These are phyloP conservation scores for Caenorhabditis macrosperma DNA, from an alignment of 2,888 invertebrate genomes.

Conservation along the genomic window DNA sequence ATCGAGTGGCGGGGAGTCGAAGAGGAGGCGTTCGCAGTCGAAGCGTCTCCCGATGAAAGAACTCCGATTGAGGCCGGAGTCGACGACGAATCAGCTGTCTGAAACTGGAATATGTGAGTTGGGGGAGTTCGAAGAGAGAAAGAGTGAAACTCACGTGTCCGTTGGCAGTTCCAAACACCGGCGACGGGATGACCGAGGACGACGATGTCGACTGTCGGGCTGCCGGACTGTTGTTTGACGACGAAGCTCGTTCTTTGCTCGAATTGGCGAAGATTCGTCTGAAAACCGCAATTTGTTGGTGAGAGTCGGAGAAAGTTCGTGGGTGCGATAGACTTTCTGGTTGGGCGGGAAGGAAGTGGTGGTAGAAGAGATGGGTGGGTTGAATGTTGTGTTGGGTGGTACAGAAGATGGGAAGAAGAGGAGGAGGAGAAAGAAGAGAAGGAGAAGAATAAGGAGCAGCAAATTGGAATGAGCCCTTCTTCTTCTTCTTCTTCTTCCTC, in stretches of 20 bases:
- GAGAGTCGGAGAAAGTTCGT: not conserved
- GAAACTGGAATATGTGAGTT: conserved; percentile 2
- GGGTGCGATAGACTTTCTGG: not conserved
- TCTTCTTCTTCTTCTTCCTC: conserved; percentile 40
- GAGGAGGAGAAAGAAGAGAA: conserved; percentile 21
- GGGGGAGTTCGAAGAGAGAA: too few relatives aligned
- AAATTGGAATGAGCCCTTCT: conserved; percentile 53
- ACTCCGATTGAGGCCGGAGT: conserved; percentile 31
- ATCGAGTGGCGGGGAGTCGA: conserved; percentile 3
- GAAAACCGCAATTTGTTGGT: conserved; percentile 18
- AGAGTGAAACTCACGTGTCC: conserved; percentile 44
- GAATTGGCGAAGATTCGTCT: conserved; percentile 70
- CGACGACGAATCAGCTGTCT: conserved; percentile 40
- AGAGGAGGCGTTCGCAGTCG: conserved; percentile 11
- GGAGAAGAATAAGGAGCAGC: conserved; percentile 47
- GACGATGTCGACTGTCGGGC: conserved; percentile 48
- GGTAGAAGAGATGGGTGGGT: not conserved
- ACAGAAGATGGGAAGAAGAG: conserved; percentile 2
- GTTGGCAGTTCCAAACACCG: conserved; percentile 24
- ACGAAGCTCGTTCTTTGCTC: conserved; percentile 57
- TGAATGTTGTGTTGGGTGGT: conserved; percentile 4
- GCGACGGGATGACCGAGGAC: conserved; percentile 17
- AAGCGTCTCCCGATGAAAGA: conserved; percentile 52
- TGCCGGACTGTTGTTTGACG: conserved; percentile 49
- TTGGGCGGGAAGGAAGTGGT: not conserved